Evolutionary conservation across 2,797 vertebrate species (phyloP).

Genomic region (Intellagama lesueurii): DNA sequence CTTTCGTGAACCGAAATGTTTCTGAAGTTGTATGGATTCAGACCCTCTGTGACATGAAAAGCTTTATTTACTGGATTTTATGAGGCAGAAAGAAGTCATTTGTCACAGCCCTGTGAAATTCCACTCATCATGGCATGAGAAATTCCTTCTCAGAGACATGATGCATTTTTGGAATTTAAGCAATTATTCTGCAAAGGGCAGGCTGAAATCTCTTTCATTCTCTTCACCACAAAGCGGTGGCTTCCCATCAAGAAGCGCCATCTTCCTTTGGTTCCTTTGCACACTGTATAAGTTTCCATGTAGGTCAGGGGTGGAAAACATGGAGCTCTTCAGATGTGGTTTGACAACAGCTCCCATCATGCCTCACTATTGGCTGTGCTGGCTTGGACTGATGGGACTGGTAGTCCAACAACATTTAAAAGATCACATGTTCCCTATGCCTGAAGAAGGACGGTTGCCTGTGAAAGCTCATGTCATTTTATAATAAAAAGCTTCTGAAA

Average conservation of each 20-base stretch:
- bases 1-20: neutral
- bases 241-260: neutral
- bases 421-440: too few relatives aligned
- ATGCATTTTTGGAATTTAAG: slow-evolving; percentile 8
- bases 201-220: neutral
- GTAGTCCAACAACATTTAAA: too few relatives aligned
- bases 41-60: neutral
- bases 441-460: too few relatives aligned
- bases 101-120: slow-evolving; percentile 64
- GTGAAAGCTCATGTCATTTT: too few relatives aligned
- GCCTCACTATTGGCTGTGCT: too few relatives aligned
- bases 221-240: neutral
- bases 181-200: neutral
- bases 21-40: slow-evolving; percentile 24
- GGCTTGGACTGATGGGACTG: too few relatives aligned
- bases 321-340: too few relatives aligned
- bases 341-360: too few relatives aligned
- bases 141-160: slow-evolving; percentile 8
- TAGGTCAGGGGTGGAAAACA: too few relatives aligned
- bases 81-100: slow-evolving; percentile 36
- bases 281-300: neutral
- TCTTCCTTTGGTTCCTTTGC: too few relatives aligned
- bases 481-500: too few relatives aligned
- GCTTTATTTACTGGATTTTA: neutral
- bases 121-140: slow-evolving; percentile 18